Percentiles rank a stretch among this genome's conserved stretches.
phyloP scores from a whole-genome alignment of 64 coral and sea anemone species.

The Dendronephthya gigantea region DNA sequence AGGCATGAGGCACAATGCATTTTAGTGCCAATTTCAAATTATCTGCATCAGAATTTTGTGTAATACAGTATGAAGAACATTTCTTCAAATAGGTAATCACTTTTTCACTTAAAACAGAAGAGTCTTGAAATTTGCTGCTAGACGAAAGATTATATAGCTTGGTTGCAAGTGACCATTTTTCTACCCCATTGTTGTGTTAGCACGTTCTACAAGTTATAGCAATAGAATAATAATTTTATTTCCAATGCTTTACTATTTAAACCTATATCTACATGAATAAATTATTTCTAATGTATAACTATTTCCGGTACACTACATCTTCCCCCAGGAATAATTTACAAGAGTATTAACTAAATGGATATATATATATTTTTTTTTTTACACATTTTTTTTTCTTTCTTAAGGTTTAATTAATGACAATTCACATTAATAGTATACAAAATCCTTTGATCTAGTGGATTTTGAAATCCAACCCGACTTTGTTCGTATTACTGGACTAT shows the following conservation, averaged over 20 bases:
- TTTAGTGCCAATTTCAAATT: not conserved
- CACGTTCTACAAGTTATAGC: too few relatives aligned
- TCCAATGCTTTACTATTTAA: too few relatives aligned
- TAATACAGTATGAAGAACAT: not conserved
- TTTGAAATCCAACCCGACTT: too few relatives aligned
- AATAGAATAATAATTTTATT: too few relatives aligned
- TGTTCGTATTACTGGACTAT: too few relatives aligned
- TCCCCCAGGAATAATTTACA: not conserved
- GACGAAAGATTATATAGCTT: constrained; percentile 17
- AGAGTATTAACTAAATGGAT: not conserved
- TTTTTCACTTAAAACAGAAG: not conserved
- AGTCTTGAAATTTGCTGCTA: not conserved
- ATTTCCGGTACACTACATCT: not conserved
- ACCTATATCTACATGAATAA: too few relatives aligned
- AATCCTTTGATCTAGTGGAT: not conserved
- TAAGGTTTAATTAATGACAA: not conserved
- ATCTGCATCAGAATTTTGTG: not conserved
- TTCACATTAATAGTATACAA: not conserved
- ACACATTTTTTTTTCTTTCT: not conserved
- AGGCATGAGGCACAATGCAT: constrained; percentile 25
- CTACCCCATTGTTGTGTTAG: too few relatives aligned
- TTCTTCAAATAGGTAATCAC: not conserved
- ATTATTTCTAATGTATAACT: not conserved
- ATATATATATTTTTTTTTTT: not conserved
- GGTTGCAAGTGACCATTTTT: constrained; percentile 21